Evolutionary conservation across 2,888 invertebrate genomes (phyloP), one percentile per base, ranked within the genome.

Genomic region (Drosophila anceps): DNA sequence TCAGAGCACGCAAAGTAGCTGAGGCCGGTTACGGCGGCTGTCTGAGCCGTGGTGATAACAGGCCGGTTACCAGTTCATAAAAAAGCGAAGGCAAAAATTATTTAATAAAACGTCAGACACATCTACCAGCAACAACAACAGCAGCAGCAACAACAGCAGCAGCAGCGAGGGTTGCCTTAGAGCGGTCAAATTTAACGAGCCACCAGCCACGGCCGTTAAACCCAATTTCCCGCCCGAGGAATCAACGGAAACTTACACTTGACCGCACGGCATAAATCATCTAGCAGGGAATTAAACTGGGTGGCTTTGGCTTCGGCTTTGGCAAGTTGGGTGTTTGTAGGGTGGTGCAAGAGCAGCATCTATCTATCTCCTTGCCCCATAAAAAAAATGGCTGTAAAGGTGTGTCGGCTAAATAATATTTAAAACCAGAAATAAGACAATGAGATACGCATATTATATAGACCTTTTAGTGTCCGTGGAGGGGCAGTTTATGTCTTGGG

Each of bases 211-310:
- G 66, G 70, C 88, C 69, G 84, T 89, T 89, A 84, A 84, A 84
- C 88, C 73, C 88, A 90, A 90, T 82, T 88, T 84, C 85, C 85
- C 69, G 80, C 58, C 88, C 54, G 55, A 80, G 75, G 70, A 78
- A 78, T 73, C 74, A 73, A 72, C 73, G 73, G 73, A 57, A 74
- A 87, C 90, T 89, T 88, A 88, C 90, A 86, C 90, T 86, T 86
- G 86, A 86, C 86, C 90, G 86, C 81, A 72, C 71, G 69, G 90
- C 86, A 86, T 90, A 86, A 86, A 86, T 86, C 86, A 86, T 67
- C 61, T 60, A 59, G 68, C 48, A 60, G 67, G 69, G 68, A 66
- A 69, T 63, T 61, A 53, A 44, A 62, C 44, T 37, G 43, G 64
- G 37, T 20, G 67, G 64, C 54, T 35, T 20, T 57, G 55, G 8